These are phyloP conservation scores for Pangasius mekongensis DNA, from an alignment of 2,797 vertebrate genomes.

Conservation along the genomic window DNA sequence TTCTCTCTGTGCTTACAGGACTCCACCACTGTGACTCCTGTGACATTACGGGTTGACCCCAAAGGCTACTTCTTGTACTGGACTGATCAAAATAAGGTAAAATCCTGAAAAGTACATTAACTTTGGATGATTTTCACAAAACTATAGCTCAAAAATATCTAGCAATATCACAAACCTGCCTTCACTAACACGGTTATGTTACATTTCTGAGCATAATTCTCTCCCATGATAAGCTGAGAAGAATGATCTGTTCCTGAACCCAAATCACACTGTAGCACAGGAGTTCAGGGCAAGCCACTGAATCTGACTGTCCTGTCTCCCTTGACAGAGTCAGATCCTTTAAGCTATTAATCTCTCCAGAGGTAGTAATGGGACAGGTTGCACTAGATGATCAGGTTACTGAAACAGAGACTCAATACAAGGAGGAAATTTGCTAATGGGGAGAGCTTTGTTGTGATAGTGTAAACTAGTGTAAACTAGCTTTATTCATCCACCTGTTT, in stretches of 20 bases:
- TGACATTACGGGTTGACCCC: slow-evolving; percentile 78
- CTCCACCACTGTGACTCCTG: slow-evolving; percentile 76
- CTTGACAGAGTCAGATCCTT: background rate
- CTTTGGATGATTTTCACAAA: background rate
- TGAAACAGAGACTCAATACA: slow-evolving; percentile 28
- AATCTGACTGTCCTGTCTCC: slow-evolving; percentile 6
- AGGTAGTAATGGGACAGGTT: slow-evolving; percentile 13
- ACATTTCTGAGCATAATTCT: background rate
- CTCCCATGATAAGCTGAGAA: background rate
- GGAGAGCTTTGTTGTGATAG: slow-evolving; percentile 27
- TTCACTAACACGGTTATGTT: background rate
- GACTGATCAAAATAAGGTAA: slow-evolving; percentile 83
- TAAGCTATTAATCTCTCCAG: slow-evolving; percentile 22
- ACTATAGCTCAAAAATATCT: background rate
- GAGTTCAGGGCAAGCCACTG: background rate
- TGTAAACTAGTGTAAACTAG: background rate
- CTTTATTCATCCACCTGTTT: slow-evolving; percentile 2
- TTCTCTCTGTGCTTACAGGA: slow-evolving; percentile 66
- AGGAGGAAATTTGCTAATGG: slow-evolving; percentile 17
- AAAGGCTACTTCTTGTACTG: slow-evolving; percentile 83
- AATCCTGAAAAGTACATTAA: slow-evolving; percentile 18
- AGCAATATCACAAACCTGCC: background rate
- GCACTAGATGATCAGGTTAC: slow-evolving; percentile 26
- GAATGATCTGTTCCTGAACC: background rate
- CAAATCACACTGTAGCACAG: background rate